A percentile compares a stretch with the other conserved stretches of the same genome.
Evolutionary conservation across 2,113 vertebrate species (phyloP).

Genomic region (Sialia sialis): DNA sequence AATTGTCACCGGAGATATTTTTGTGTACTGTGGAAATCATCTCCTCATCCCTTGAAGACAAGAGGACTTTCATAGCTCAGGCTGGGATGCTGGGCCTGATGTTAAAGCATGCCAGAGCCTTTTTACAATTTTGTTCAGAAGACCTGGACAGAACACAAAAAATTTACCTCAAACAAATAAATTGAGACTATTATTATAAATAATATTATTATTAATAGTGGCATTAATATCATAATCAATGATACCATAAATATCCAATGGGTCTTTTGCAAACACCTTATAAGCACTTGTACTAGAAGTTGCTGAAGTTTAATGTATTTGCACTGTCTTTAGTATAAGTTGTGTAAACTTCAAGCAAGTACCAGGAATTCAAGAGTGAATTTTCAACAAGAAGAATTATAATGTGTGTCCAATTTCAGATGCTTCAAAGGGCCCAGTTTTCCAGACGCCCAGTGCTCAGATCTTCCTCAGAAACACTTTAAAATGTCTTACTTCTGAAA

Average conservation of each 20-base stretch:
- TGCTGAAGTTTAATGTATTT: neutral
- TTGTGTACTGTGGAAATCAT: neutral
- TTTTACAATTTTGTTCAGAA: neutral
- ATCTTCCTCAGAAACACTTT: neutral
- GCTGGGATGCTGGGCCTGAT: neutral
- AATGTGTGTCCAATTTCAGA: neutral
- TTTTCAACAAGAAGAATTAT: neutral
- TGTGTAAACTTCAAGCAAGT: neutral
- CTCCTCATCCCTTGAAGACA: neutral
- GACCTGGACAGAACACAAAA: neutral
- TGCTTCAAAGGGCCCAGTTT: neutral
- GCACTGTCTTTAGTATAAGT: neutral
- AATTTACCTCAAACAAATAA: neutral
- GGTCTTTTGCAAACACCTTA: neutral
- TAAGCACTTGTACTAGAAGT: neutral
- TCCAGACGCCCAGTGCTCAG: neutral
- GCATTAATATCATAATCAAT: neutral
- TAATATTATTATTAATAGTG: neutral
- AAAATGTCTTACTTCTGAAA: neutral
- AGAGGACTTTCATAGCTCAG: neutral
- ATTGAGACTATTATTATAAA: neutral
- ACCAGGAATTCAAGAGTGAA: neutral
- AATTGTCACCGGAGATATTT: neutral
- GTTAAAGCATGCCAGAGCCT: neutral
- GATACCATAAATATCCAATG: neutral